Percentiles rank a stretch among this genome's conserved stretches.
Conservation (phyloP, 2,888 invertebrate genomes). For the Cremastinae sp. region DNA sequence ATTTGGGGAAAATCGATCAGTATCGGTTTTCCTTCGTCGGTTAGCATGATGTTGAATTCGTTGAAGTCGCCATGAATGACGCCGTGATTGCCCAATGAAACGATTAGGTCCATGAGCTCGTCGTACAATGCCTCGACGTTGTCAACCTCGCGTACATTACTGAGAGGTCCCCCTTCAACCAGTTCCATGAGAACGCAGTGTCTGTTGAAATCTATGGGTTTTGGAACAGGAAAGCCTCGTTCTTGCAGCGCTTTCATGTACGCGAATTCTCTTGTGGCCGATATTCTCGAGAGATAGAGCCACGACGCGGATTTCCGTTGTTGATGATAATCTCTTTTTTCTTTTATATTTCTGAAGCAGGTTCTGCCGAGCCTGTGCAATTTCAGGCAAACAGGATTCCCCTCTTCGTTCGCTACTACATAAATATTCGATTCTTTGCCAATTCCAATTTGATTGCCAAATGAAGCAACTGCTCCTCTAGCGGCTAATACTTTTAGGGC, state of each 20-base stretch:
- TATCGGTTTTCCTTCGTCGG: constrained; percentile 89
- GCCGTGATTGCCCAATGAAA: constrained; percentile 94
- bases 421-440: constrained; percentile 99
- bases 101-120: constrained; percentile 95
- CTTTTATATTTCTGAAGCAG: constrained; percentile 97
- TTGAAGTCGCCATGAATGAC: constrained; percentile 99
- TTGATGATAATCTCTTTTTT: constrained; percentile 98
- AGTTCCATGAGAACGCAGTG: constrained; percentile 99
- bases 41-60: constrained; percentile 98
- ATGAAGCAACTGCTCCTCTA: constrained; percentile 89
- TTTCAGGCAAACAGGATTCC: constrained; percentile 92
- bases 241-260: constrained; percentile 97
- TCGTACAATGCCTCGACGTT: constrained; percentile 92
- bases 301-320: constrained; percentile 94
- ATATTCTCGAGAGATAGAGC: constrained; percentile 97
- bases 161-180: constrained; percentile 90
- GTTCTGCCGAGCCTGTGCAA: constrained; percentile 96
- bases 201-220: constrained; percentile 95
- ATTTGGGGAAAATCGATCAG: constrained; percentile 99
- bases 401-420: constrained; percentile 90
- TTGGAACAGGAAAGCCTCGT: constrained; percentile 95
- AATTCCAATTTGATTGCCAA: constrained; percentile 99
- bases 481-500: constrained; percentile 93
- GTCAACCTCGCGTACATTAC: constrained; percentile 84
- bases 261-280: constrained; percentile 98